Base-by-base conservation (phyloP, 1,140 invertebrate species). In the Armadillidium nasatum region DNA sequence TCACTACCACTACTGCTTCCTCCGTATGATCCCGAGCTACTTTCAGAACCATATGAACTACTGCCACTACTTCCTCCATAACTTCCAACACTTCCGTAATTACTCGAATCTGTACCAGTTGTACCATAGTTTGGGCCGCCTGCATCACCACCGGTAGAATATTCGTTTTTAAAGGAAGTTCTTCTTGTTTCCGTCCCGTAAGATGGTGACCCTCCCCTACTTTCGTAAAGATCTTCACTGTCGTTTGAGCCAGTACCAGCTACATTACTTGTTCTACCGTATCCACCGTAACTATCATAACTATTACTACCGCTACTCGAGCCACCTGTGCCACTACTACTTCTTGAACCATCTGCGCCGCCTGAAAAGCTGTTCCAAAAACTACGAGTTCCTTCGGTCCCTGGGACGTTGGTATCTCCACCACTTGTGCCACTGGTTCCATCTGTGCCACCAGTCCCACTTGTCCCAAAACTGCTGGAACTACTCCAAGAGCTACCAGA, bases 1-100 rank as follows among this genome's bases (percentile, higher is more conserved):
- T 45, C 46, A 15, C 44, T 23, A 45, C 70, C 19, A 22, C 74
- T 68, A 19, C 60, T n/a, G 50, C 76, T 54, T 19, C 73, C 75
- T 13, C 68, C 73, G 54, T 46, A 45, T 13, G 75, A 46, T 13
- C 71, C 75, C 22, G 33, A 44, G n/a, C 68, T 45, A 43, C 54
- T 22, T 10, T 21, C 22, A 46, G 43, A 23, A 60, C 11, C 19
- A 15, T 66, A 71, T 19, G 67, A 15, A n/a, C 82, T 80, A 43
- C 72, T 72, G n/a, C 71, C 45, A 11, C 45, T 22, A 46, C 70
- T 23, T 68, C 67, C 75, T 11, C 21, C 70, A 21, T 44, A 45
- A 0, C 67, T 45, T 69, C 78, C 73, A 45, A 68, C 74, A n/a
- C 72, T 72, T 6, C 72, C 72, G 43, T 23, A 74, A 45, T 72